phyloP scores from a whole-genome alignment of 2,113 vertebrate genomes.

The Rhinoderma darwinii region DNA sequence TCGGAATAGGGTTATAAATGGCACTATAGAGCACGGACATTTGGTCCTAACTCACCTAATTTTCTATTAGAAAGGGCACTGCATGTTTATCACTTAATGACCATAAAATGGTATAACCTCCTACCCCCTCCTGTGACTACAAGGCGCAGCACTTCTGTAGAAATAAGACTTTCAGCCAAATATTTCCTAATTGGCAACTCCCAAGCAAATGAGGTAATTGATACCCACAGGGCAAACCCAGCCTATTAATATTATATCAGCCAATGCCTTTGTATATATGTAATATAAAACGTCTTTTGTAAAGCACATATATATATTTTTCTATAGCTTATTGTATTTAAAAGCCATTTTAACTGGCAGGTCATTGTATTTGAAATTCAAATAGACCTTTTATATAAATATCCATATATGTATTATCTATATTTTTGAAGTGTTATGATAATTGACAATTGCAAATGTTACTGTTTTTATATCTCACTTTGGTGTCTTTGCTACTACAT shows the following conservation, averaged over 20 bases:
- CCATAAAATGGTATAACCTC: slow-evolving; percentile 45
- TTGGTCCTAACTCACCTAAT: background rate
- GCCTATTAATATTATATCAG: background rate
- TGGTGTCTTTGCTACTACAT: slow-evolving; percentile 44
- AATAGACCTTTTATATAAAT: slow-evolving; percentile 55
- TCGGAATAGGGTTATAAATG: slow-evolving; percentile 34
- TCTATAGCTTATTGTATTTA: slow-evolving; percentile 61
- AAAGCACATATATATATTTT: slow-evolving; percentile 57
- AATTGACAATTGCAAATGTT: slow-evolving; percentile 14
- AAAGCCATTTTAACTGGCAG: slow-evolving; percentile 52
- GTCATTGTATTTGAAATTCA: slow-evolving; percentile 59
- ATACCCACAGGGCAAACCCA: slow-evolving; percentile 24
- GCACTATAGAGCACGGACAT: slow-evolving; percentile 43
- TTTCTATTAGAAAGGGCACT: background rate
- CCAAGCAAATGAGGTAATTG: slow-evolving; percentile 25
- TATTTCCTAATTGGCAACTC: slow-evolving; percentile 18
- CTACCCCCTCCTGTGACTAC: background rate
- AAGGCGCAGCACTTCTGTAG: background rate
- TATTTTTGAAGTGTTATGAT: slow-evolving; percentile 55
- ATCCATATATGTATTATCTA: slow-evolving; percentile 55
- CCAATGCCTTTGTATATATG: slow-evolving; percentile 56
- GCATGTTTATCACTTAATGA: slow-evolving; percentile 12
- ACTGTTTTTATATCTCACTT: slow-evolving; percentile 43
- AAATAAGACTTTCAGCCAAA: slow-evolving; percentile 32
- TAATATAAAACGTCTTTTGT: slow-evolving; percentile 57